These are phyloP conservation scores for Kryptolebias marmoratus DNA, from an alignment of 2,113 vertebrate genomes.

Conservation along the genomic window DNA sequence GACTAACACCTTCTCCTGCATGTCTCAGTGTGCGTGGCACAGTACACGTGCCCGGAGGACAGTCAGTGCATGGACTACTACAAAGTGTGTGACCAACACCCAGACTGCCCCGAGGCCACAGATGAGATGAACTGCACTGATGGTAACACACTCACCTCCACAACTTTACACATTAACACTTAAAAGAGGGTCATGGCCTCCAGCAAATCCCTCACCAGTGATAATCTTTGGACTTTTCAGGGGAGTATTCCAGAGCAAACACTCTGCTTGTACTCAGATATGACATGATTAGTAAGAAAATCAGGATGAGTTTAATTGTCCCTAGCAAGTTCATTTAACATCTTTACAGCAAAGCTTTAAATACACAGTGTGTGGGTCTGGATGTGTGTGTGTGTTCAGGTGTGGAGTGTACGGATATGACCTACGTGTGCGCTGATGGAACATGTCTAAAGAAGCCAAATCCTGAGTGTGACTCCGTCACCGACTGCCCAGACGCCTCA, in stretches of 20 bases:
- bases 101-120: conserved; percentile 84
- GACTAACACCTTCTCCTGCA: conserved; percentile 2
- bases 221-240: neutral
- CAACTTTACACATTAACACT: neutral
- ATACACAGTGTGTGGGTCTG: neutral
- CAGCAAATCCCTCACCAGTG: too few relatives aligned
- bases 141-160: conserved; percentile 65
- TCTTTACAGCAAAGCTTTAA: neutral
- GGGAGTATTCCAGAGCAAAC: neutral
- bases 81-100: conserved; percentile 85
- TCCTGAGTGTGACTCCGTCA: conserved; percentile 85
- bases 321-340: neutral
- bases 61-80: conserved; percentile 88
- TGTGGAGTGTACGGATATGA: conserved; percentile 86
- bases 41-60: conserved; percentile 88
- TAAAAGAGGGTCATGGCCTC: neutral
- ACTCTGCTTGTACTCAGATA: neutral
- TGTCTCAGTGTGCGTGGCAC: conserved; percentile 87
- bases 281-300: conserved; percentile 1
- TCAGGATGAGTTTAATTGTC: neutral
- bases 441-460: conserved; percentile 92
- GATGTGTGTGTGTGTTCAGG: conserved; percentile 67
- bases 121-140: conserved; percentile 87
- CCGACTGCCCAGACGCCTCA: conserved; percentile 88
- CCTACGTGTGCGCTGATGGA: conserved; percentile 88